Evolutionary conservation across 1,140 invertebrate genomes (phyloP).

Genomic region (Lasioglossum baleicum): DNA sequence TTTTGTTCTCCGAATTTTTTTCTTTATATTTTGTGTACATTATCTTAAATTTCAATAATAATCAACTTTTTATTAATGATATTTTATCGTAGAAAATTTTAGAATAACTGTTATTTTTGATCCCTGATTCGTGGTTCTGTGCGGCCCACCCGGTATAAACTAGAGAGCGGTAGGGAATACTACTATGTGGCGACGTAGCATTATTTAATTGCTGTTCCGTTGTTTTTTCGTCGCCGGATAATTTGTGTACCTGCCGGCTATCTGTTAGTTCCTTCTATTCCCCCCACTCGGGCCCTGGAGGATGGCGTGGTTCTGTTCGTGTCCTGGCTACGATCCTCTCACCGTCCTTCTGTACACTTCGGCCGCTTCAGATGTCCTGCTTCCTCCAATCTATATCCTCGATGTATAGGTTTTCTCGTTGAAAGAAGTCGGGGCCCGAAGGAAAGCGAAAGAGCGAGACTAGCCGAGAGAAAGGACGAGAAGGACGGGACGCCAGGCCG

Average conservation of each 20-base stretch:
- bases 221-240: slow-evolving; percentile 78
- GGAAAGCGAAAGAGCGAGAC: slow-evolving; percentile 16
- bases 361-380: slow-evolving; percentile 12
- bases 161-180: slow-evolving; percentile 47
- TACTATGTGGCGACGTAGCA: slow-evolving; percentile 71
- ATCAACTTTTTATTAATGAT: too few species aligned
- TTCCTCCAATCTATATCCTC: slow-evolving; percentile 58
- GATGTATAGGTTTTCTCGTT: slow-evolving; percentile 57
- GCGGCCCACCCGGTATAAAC: slow-evolving; percentile 62
- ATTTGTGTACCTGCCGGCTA: slow-evolving; percentile 76
- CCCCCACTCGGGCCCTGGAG: slow-evolving; percentile 7
- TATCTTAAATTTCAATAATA: too few species aligned
- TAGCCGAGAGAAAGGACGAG: slow-evolving; percentile 23
- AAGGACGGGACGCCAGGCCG: slow-evolving; percentile 44
- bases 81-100: too few species aligned
- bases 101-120: too few species aligned
- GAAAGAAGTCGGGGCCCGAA: slow-evolving; percentile 29
- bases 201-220: slow-evolving; percentile 78
- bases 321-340: not conserved
- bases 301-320: slow-evolving; percentile 17
- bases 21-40: too few species aligned
- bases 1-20: too few species aligned
- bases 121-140: not conserved
- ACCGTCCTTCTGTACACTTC: slow-evolving; percentile 10
- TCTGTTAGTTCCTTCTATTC: slow-evolving; percentile 44